phyloP scores from a whole-genome alignment of 1,140 invertebrate genomes.

The Drosophila subobscura region DNA sequence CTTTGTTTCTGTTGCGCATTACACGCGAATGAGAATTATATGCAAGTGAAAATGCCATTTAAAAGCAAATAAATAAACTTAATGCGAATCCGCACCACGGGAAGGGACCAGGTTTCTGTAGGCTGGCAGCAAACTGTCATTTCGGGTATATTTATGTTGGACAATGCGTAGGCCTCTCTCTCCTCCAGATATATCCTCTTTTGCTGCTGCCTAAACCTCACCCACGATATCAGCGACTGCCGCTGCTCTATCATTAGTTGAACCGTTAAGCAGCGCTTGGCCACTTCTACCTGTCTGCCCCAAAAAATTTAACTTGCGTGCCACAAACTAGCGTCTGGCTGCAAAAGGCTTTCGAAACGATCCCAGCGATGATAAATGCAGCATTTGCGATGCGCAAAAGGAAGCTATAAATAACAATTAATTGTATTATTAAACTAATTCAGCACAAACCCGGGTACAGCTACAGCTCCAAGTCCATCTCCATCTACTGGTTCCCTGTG shows the following conservation, averaged over 20 bases:
- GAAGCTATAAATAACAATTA: conserved; percentile 81
- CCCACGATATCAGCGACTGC: conserved; percentile 22
- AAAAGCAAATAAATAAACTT: conserved; percentile 79
- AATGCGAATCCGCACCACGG: conserved; percentile 61
- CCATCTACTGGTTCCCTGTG: neutral
- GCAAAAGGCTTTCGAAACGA: conserved; percentile 5
- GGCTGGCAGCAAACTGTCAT: conserved; percentile 30
- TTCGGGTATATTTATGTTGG: conserved; percentile 35
- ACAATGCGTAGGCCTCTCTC: neutral
- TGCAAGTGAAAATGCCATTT: conserved; percentile 77
- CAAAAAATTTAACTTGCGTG: conserved; percentile 58
- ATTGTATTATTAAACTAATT: conserved; percentile 82
- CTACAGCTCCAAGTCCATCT: neutral
- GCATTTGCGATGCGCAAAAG: conserved; percentile 50
- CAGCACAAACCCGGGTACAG: conserved; percentile 14
- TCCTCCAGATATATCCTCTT: neutral
- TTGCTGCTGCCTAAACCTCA: conserved; percentile 12
- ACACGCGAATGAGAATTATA: conserved; percentile 72
- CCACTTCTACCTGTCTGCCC: conserved; percentile 11
- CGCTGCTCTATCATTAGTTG: conserved; percentile 52
- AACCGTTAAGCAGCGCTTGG: conserved; percentile 44
- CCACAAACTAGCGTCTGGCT: conserved; percentile 60
- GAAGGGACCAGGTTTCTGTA: neutral
- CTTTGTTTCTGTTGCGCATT: conserved; percentile 78
- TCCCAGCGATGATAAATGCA: conserved; percentile 45